Evolutionary conservation across 1,140 invertebrate species (phyloP).

Genomic region (Drosophila sulfurigaster): DNA sequence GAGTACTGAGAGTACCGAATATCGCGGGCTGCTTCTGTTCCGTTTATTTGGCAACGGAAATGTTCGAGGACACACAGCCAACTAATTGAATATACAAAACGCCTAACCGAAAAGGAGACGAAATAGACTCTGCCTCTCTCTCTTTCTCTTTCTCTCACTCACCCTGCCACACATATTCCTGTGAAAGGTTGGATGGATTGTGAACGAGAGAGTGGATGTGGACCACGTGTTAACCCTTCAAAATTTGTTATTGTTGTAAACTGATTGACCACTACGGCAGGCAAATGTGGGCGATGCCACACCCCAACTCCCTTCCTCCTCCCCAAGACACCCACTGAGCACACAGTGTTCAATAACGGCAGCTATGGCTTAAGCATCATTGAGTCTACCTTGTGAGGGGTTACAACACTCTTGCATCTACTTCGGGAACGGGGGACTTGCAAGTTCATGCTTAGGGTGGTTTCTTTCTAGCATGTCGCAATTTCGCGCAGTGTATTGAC

Average conservation of each 20-base stretch:
- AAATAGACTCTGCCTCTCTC: constrained; percentile 3
- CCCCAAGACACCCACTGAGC: not conserved
- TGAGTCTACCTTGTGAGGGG: constrained; percentile 25
- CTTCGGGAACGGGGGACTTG: not conserved
- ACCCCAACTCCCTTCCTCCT: not conserved
- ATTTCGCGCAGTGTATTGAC: constrained; percentile 61
- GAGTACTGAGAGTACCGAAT: not conserved
- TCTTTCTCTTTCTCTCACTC: not conserved
- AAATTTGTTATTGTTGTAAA: constrained; percentile 70
- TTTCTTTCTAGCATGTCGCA: constrained; percentile 25
- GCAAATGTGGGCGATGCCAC: constrained; percentile 17
- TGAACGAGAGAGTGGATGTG: constrained; percentile 19
- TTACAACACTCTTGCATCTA: not conserved
- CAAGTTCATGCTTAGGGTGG: constrained; percentile 9
- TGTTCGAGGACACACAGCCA: constrained; percentile 51
- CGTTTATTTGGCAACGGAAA: not conserved
- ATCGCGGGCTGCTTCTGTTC: not conserved
- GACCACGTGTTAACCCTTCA: constrained; percentile 79
- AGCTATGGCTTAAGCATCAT: constrained; percentile 50
- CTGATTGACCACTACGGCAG: constrained; percentile 62
- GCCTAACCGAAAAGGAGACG: constrained; percentile 48
- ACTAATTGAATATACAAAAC: constrained; percentile 80
- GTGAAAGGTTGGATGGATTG: constrained; percentile 10
- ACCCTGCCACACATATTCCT: not conserved
- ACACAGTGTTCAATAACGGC: constrained; percentile 51